Evolutionary conservation across 37 sponge, comb jelly and placozoan genomes (phyloP), one percentile per base, ranked within the genome.

Genomic region (Bolinopsis microptera): DNA sequence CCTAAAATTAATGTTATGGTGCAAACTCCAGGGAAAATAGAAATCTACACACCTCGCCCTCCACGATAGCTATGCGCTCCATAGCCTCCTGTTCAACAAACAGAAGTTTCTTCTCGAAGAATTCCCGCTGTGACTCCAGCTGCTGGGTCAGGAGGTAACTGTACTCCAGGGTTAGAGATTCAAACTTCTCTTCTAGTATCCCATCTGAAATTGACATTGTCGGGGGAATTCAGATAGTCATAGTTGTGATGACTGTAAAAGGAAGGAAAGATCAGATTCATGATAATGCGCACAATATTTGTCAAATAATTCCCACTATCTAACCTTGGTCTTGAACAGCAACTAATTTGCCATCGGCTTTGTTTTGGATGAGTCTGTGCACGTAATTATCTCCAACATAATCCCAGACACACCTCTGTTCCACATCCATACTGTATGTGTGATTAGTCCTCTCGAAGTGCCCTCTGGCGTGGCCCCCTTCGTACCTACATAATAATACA

Each of bases 281-380:
- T n/a, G n/a, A n/a, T n/a, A n/a, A n/a, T n/a, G n/a, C n/a, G n/a
- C n/a, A n/a, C n/a, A n/a, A n/a, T n/a, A n/a, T n/a, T n/a, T n/a
- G n/a, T n/a, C n/a, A n/a, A n/a, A n/a, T n/a, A n/a, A n/a, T n/a
- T n/a, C n/a, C n/a, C n/a, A n/a, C n/a, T n/a, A n/a, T n/a, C n/a
- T n/a, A 0, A 86, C 90, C 90, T 34, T 39, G 61, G 61, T 40
- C 93, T 69, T 76, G 83, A n/a, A 98, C 96, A 48, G 96, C 97
- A 23, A 98, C 98, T 82, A 97, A 83, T 72, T 98, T 98, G 26
- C 99, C 99, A 95, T 97, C 99, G 26, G 92, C 76, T 69, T 97
- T 97, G 94, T 97, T 98, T 94, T 97, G 97, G 0, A 98, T 96
- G 93, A 98, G 94, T 8, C 99, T 88, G 76, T 98, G 99, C 9